These are phyloP conservation scores for Lepus timidus DNA, from an alignment of 2,113 vertebrate species.

Conservation along the genomic window DNA sequence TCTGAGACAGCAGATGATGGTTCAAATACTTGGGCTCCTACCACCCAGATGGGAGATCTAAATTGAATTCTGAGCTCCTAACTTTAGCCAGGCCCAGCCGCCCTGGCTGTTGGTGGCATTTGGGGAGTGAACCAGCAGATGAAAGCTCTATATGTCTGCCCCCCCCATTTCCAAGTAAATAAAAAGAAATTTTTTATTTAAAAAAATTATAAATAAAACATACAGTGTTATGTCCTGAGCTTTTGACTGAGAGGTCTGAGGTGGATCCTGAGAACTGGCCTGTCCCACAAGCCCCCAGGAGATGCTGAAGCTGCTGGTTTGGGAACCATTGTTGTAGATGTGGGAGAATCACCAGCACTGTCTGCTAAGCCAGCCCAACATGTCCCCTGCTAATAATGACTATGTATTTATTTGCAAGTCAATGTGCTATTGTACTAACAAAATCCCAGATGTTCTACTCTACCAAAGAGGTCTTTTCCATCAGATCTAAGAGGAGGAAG, in stretches of 20 bases:
- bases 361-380: not conserved
- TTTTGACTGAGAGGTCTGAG: not conserved
- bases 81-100: too few relatives aligned
- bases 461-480: not conserved
- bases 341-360: not conserved
- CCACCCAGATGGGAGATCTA: too few relatives aligned
- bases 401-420: not conserved
- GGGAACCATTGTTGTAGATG: too few relatives aligned
- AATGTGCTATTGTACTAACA: not conserved
- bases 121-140: too few relatives aligned
- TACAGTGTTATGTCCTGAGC: not conserved
- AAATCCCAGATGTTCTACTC: not conserved
- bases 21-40: too few relatives aligned
- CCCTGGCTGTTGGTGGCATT: too few relatives aligned
- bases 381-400: not conserved
- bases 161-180: too few relatives aligned
- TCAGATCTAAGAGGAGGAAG: not conserved
- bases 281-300: not conserved
- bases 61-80: too few relatives aligned
- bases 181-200: too few relatives aligned
- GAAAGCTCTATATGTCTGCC: too few relatives aligned
- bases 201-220: too few relatives aligned
- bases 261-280: not conserved
- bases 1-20: too few relatives aligned
- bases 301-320: not conserved